Evolutionary conservation across 2,113 vertebrate genomes (phyloP), one percentile per base, ranked within the genome.

Genomic region (Naja naja): DNA sequence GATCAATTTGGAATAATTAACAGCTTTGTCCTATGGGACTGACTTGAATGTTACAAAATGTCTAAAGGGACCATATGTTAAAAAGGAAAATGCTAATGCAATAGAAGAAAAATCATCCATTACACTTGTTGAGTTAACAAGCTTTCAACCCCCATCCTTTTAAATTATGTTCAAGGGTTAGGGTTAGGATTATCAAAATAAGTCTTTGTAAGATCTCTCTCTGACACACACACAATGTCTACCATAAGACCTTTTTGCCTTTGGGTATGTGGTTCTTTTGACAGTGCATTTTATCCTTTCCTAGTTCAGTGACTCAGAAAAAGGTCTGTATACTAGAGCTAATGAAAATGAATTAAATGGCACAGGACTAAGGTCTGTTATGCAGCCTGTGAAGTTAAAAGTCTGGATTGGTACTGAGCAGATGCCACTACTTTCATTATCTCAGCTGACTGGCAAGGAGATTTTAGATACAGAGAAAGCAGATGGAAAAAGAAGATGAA

Each of bases 21-120:
- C 86, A 92, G 92, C 69, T 95, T 95, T 64, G 92, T 95, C 94
- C 94, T 64, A 56, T 53, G 93, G 56, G 95, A 89, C 12, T 88
- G 74, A 16, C 0, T 9, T 87, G 27, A 39, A 18, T 11, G 81
- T 92, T 93, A 91, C 93, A 81, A 90, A 74, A 10, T 90, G 90
- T 4, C 94, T 94, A 92, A 88, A 90, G 95, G 90, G 91, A 90
- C 64, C 22, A 60, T 39, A 11, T 30, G 16, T 53, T 89, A 85
- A 88, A 91, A 91, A 90, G 39, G 20, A 74, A 87, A 94, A 74
- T 58, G 39, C 47, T 90, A 64, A 92, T 90, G 89, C 14, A 55
- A 89, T 12, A 69, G 14, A 34, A 74, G 56, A 1, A 89, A 95
- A 90, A 6, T 92, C 89, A 10, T 0, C 54, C 89, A 54, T 16